A percentile compares a stretch with the other conserved stretches of the same genome.
These are phyloP conservation scores for Romanomermis culicivorax DNA, from an alignment of 2,888 invertebrate genomes.

Conservation along the genomic window DNA sequence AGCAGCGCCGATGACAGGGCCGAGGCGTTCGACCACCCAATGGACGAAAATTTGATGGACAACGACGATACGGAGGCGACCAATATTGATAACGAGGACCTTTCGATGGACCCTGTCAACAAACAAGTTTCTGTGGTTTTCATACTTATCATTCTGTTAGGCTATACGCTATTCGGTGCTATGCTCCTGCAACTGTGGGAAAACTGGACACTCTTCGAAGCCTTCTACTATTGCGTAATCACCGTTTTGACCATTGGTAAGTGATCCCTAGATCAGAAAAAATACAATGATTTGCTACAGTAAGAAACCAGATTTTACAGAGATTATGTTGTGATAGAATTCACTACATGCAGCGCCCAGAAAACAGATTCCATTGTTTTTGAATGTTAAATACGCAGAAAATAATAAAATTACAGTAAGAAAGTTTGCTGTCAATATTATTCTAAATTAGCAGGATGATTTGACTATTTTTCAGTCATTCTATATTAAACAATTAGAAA, in stretches of 20 bases:
- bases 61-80: neutral
- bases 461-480: too few species aligned
- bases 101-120: neutral
- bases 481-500: too few species aligned
- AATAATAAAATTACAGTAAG: too few species aligned
- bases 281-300: too few species aligned
- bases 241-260: conserved; percentile 28
- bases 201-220: conserved; percentile 27
- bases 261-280: neutral
- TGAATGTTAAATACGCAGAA: too few species aligned
- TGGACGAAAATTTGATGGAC: neutral
- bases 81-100: neutral
- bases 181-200: conserved; percentile 27
- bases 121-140: conserved; percentile 17
- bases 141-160: conserved; percentile 27
- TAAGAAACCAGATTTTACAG: too few species aligned
- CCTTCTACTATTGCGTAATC: conserved; percentile 29
- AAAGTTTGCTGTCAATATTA: too few species aligned
- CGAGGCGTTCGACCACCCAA: conserved; percentile 11
- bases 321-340: too few species aligned
- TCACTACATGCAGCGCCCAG: too few species aligned
- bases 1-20: conserved; percentile 18
- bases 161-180: conserved; percentile 28
- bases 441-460: too few species aligned
- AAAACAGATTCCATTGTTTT: too few species aligned